A percentile compares a stretch with the other conserved stretches of the same genome.
Conservation (phyloP, 2,797 vertebrate genomes). For the Argyrosomus regius region DNA sequence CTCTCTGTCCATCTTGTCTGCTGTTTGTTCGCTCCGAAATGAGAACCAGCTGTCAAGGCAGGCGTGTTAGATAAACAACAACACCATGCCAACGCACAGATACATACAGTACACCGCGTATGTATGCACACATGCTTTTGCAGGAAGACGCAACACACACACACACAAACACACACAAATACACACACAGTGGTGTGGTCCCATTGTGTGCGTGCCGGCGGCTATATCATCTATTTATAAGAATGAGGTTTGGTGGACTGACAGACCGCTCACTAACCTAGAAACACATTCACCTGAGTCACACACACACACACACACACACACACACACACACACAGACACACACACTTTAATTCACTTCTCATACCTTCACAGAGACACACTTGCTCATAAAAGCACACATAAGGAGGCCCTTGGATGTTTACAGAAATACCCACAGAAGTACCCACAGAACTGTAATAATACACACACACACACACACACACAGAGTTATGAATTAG, state of each 20-base stretch:
- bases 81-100: slow-evolving; percentile 69
- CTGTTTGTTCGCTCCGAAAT: slow-evolving; percentile 80
- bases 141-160: slow-evolving; percentile 11
- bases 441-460: slow-evolving; percentile 41
- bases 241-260: slow-evolving; percentile 83
- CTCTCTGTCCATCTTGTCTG: slow-evolving; percentile 58
- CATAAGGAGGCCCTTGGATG: slow-evolving; percentile 47
- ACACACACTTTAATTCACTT: slow-evolving; percentile 19
- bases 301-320: slow-evolving; percentile 42
- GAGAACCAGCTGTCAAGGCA: slow-evolving; percentile 96
- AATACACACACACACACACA: slow-evolving; percentile 6
- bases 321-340: slow-evolving; percentile 37
- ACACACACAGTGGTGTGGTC: slow-evolving; percentile 39
- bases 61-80: slow-evolving; percentile 84
- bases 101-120: slow-evolving; percentile 42
- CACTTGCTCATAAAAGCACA: slow-evolving; percentile 9
- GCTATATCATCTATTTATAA: slow-evolving; percentile 84
- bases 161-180: slow-evolving; percentile 18
- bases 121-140: slow-evolving; percentile 20
- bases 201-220: slow-evolving; percentile 70
- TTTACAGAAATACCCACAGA: slow-evolving; percentile 24
- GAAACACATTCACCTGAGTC: slow-evolving; percentile 78
- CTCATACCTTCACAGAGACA: slow-evolving; percentile 22
- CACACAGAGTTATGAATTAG: slow-evolving; percentile 35
- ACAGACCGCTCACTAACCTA: slow-evolving; percentile 73